Evolutionary conservation across 2,113 vertebrate genomes (phyloP).

Genomic region (Nettapus auritus): DNA sequence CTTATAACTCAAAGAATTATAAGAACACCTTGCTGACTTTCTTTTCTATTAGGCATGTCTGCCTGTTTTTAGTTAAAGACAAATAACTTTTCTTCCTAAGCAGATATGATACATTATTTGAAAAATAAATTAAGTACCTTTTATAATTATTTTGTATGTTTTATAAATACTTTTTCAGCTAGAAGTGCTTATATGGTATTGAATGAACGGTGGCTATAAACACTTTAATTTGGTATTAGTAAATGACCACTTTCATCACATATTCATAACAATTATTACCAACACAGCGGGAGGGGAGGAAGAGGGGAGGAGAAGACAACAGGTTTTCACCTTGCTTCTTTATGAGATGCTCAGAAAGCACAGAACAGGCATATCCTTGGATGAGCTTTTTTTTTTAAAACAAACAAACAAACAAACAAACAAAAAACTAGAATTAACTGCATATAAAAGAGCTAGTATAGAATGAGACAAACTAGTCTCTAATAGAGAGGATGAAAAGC

Average conservation of each 20-base stretch:
- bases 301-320: neutral
- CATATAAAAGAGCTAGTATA: neutral
- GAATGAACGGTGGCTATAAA: neutral
- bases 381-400: neutral
- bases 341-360: neutral
- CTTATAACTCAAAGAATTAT: neutral
- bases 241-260: fast-evolving
- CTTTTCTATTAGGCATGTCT: neutral
- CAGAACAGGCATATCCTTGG: neutral
- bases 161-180: neutral
- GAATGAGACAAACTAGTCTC: neutral
- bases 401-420: no score
- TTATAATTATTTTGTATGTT: neutral
- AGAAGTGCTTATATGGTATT: neutral
- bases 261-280: neutral
- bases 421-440: neutral
- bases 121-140: neutral
- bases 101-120: neutral
- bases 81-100: neutral
- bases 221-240: neutral
- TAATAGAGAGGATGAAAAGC: neutral
- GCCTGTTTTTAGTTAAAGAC: neutral
- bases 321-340: neutral
- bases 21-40: neutral
- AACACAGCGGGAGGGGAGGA: neutral